Evolutionary conservation across 1,140 invertebrate species (phyloP).

Genomic region (Lordiphosa stackelbergi): DNA sequence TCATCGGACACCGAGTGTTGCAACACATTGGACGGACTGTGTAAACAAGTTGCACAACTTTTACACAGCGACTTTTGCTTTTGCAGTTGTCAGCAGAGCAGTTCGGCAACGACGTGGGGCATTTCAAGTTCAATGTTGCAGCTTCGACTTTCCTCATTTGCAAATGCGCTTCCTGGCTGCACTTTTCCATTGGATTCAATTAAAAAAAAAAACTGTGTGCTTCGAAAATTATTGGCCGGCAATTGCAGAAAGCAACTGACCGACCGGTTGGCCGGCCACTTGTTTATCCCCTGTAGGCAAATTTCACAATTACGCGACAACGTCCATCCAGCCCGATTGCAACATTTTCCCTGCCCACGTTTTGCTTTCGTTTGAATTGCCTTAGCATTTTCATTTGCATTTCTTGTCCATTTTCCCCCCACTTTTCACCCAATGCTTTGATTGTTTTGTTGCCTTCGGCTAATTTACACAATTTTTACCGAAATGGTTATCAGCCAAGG

Average conservation of each 20-base stretch:
- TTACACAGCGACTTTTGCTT: slow-evolving; percentile 34
- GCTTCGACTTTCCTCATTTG: slow-evolving; percentile 38
- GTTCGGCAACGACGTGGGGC: slow-evolving; percentile 2
- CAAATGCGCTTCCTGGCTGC: slow-evolving; percentile 40
- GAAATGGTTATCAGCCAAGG: slow-evolving; percentile 55
- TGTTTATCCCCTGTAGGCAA: slow-evolving; percentile 43
- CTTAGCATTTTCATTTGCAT: slow-evolving; percentile 55
- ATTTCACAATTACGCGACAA: slow-evolving; percentile 59
- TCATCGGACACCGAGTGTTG: slow-evolving; percentile 15
- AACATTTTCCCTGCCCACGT: slow-evolving; percentile 48
- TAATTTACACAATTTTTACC: slow-evolving; percentile 55
- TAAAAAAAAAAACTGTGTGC: slow-evolving; percentile 31
- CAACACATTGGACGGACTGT: neutral
- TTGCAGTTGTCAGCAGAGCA: neutral
- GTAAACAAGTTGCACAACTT: slow-evolving; percentile 55
- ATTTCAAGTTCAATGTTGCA: slow-evolving; percentile 62
- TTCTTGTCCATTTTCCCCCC: slow-evolving; percentile 23
- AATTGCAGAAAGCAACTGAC: slow-evolving; percentile 16
- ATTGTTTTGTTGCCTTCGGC: slow-evolving; percentile 61
- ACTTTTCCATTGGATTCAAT: slow-evolving; percentile 44
- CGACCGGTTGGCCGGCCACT: slow-evolving; percentile 12
- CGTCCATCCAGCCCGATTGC: slow-evolving; percentile 37
- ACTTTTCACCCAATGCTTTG: slow-evolving; percentile 53
- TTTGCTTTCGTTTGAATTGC: slow-evolving; percentile 65
- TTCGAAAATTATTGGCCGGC: slow-evolving; percentile 36